phyloP scores from a whole-genome alignment of 2,888 invertebrate species.

The Micoletzkya japonica region DNA sequence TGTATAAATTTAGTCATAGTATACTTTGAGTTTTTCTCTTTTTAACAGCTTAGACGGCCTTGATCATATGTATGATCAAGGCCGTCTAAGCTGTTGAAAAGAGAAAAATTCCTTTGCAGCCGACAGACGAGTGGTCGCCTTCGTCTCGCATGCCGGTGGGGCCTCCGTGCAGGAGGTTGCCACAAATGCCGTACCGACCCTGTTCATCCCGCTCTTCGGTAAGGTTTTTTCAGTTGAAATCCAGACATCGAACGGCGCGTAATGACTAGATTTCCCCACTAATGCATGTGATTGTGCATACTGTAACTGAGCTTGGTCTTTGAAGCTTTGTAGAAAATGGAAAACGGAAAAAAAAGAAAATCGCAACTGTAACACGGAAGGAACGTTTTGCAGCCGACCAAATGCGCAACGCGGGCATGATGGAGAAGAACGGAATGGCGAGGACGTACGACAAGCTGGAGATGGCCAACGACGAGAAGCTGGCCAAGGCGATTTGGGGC shows the following conservation, averaged over 20 bases:
- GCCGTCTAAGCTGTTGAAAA: neutral
- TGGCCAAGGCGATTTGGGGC: neutral
- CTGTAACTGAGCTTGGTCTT: too few species aligned
- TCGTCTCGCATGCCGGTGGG: slow-evolving; percentile 22
- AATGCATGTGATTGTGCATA: too few species aligned
- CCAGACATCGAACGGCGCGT: too few species aligned
- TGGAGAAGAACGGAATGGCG: slow-evolving; percentile 12
- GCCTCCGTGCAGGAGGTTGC: slow-evolving; percentile 13
- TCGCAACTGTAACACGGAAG: too few species aligned
- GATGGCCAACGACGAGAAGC: neutral
- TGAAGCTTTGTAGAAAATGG: too few species aligned
- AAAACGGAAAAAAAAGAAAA: too few species aligned
- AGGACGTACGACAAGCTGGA: slow-evolving; percentile 3
- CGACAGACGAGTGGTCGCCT: slow-evolving; percentile 15
- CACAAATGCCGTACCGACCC: neutral
- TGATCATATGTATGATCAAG: neutral
- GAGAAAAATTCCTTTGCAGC: neutral
- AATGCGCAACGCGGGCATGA: slow-evolving; percentile 7
- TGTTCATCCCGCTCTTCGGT: slow-evolving; percentile 23
- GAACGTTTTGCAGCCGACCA: slow-evolving; percentile 17
- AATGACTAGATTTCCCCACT: too few species aligned
- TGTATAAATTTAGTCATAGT: neutral
- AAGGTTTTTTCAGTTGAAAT: neutral
- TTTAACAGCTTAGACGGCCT: neutral
- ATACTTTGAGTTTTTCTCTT: neutral